These are phyloP conservation scores for Platysteira castanea DNA, from an alignment of 2,113 vertebrate species.

Conservation along the genomic window DNA sequence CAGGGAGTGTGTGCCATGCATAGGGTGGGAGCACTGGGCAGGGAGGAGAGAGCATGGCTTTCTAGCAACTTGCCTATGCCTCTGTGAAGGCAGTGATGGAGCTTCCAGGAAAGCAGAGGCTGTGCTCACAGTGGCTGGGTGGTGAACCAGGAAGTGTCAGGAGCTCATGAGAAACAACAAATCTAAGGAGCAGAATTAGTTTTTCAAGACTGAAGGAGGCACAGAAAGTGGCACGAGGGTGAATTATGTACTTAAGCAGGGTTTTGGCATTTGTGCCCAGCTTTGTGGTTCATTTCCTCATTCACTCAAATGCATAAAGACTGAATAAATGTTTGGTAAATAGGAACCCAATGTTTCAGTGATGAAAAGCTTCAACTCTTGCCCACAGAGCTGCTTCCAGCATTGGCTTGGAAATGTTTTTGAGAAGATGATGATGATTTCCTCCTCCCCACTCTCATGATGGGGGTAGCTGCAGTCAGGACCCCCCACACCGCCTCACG, in stretches of 20 bases:
- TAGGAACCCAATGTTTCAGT: conserved; percentile 52
- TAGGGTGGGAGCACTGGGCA: neutral
- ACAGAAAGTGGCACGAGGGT: neutral
- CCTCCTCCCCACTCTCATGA: neutral
- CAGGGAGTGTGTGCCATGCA: fast-evolving
- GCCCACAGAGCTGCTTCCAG: conserved; percentile 11
- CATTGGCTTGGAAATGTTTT: conserved; percentile 8
- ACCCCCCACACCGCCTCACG: neutral
- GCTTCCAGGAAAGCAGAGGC: neutral
- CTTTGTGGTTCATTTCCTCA: conserved; percentile 35
- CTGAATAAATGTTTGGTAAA: conserved; percentile 61
- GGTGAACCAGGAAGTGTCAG: neutral
- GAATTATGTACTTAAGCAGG: neutral
- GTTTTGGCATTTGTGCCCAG: conserved; percentile 8
- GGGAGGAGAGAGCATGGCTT: neutral
- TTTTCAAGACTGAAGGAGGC: neutral
- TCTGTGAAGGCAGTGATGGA: fast-evolving
- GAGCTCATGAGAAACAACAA: neutral
- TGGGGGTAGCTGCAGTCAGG: neutral
- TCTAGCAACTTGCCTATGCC: neutral
- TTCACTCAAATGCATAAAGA: conserved; percentile 18
- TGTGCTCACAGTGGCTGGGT: neutral
- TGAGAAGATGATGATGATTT: neutral
- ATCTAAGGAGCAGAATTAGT: neutral
- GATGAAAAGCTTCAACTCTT: conserved; percentile 29